A percentile compares a stretch with the other conserved stretches of the same genome.
phyloP scores from a whole-genome alignment of 2,113 vertebrate species.

The Nipponia nippon region DNA sequence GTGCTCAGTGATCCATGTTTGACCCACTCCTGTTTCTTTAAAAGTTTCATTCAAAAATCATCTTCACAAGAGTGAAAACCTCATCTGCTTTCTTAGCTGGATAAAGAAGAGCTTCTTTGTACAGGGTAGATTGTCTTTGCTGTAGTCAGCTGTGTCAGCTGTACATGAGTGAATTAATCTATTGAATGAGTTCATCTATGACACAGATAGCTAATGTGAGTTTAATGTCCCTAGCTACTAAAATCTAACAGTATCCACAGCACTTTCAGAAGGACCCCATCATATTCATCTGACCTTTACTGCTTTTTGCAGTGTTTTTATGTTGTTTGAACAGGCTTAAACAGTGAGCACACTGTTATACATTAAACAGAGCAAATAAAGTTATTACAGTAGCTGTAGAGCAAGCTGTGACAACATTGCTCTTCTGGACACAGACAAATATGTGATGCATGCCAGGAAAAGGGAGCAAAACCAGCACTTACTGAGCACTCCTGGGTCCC shows the following conservation, averaged over 20 bases:
- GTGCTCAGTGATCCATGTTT: neutral
- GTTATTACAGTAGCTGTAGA: neutral
- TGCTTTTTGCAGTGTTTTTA: neutral
- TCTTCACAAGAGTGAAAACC: neutral
- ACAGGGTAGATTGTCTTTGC: neutral
- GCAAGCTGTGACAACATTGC: neutral
- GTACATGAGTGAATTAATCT: neutral
- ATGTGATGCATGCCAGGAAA: neutral
- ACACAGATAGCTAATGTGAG: neutral
- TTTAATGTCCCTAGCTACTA: neutral
- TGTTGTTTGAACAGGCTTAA: conserved; percentile 1
- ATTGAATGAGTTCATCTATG: neutral
- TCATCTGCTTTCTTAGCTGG: neutral
- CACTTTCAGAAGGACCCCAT: neutral
- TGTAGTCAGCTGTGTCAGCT: neutral
- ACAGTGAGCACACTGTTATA: neutral
- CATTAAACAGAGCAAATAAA: conserved; percentile 31
- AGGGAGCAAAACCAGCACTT: neutral
- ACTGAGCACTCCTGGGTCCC: neutral
- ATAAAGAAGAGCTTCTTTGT: neutral
- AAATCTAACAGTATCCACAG: neutral
- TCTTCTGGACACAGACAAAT: neutral
- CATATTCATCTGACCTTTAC: neutral
- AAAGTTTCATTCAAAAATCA: neutral
- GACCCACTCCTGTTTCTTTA: neutral